Evolutionary conservation across 2,888 invertebrate species (phyloP).

Genomic region (Trilocha varians): DNA sequence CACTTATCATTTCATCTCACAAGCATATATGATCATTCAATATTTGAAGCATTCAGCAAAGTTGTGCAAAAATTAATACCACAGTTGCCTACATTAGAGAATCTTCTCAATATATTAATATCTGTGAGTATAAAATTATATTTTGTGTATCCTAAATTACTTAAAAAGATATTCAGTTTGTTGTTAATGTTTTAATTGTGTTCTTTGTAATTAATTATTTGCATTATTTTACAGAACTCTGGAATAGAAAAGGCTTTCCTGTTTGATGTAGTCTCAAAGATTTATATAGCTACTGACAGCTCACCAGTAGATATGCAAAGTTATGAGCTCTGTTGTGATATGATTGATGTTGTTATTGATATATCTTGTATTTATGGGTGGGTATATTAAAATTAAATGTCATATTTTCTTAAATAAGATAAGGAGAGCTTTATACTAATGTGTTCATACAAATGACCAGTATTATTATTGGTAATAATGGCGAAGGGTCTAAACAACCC

Average conservation of each 20-base stretch:
- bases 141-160: not conserved
- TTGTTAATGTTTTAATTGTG: not conserved
- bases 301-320: conserved; percentile 99
- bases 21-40: conserved; percentile 99
- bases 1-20: conserved; percentile 96
- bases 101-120: conserved; percentile 96
- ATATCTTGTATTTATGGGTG: conserved; percentile 99
- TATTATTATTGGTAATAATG: no score
- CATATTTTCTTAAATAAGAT: not conserved
- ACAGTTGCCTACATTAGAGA: conserved; percentile 96
- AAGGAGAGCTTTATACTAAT: not conserved
- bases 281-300: conserved; percentile 99
- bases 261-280: conserved; percentile 99
- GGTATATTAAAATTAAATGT: conserved; percentile 19
- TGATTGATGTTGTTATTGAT: conserved; percentile 99
- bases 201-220: not conserved
- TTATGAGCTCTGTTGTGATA: conserved; percentile 99
- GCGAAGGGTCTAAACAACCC: no score
- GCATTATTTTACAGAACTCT: conserved; percentile 84
- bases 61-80: conserved; percentile 99
- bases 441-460: no score
- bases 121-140: conserved; percentile 80
- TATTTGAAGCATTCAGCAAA: conserved; percentile 99
- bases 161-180: not conserved
- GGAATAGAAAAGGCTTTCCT: conserved; percentile 99